Evolutionary conservation across 1,140 invertebrate species (phyloP).

Genomic region (Drosophila repletoides): DNA sequence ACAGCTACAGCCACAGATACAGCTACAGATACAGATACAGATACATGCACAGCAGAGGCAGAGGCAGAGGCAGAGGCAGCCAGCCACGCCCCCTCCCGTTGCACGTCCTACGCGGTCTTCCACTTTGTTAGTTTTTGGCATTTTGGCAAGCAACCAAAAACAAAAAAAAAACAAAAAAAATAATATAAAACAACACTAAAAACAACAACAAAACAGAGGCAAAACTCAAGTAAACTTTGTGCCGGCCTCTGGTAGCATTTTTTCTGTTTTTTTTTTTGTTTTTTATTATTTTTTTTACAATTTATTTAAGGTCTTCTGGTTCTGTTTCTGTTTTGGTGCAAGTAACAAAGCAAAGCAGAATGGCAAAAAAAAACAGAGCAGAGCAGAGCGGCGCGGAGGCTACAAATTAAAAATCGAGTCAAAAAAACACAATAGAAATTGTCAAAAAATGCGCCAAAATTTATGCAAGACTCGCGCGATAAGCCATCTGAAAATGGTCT

Average conservation of each 20-base stretch:
- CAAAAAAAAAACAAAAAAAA: constrained; percentile 21
- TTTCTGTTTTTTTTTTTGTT: constrained; percentile 18
- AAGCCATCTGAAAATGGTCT: constrained; percentile 52
- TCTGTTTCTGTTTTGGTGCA: constrained; percentile 25
- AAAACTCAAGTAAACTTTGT: constrained; percentile 67
- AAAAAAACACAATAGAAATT: constrained; percentile 57
- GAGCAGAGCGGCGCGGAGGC: constrained; percentile 2
- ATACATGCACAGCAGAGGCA: neutral
- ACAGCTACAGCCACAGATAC: constrained; percentile 35
- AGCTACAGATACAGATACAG: constrained; percentile 27
- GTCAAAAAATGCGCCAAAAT: constrained; percentile 57
- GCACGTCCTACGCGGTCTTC: constrained; percentile 55
- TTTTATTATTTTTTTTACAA: constrained; percentile 30
- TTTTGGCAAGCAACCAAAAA: constrained; percentile 63
- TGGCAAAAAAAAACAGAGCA: constrained; percentile 31
- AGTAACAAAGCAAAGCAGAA: constrained; percentile 48
- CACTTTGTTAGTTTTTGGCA: constrained; percentile 60
- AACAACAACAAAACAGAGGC: constrained; percentile 40
- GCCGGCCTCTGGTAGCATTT: constrained; percentile 30
- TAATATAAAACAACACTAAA: constrained; percentile 22
- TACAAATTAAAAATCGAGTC: constrained; percentile 51
- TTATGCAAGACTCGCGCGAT: constrained; percentile 64
- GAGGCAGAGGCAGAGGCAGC: constrained; percentile 33
- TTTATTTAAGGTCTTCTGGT: constrained; percentile 59
- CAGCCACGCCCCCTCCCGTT: constrained; percentile 12